These are phyloP conservation scores for Thunnus thynnus DNA, from an alignment of 2,113 vertebrate species.

Conservation along the genomic window DNA sequence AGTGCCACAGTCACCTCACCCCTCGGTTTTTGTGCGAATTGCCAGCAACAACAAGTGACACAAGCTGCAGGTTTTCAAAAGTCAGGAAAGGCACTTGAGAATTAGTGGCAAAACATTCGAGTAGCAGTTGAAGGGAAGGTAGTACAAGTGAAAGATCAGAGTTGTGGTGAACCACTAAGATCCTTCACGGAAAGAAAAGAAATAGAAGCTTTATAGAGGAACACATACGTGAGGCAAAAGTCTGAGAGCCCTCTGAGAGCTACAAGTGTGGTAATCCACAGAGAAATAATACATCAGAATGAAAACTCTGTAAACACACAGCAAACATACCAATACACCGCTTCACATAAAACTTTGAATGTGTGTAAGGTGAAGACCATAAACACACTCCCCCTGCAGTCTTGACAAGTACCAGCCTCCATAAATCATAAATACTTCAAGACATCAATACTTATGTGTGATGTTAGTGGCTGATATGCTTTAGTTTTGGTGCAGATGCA, in stretches of 20 bases:
- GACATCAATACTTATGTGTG: neutral
- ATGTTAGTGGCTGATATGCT: neutral
- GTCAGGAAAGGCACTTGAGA: constrained; percentile 17
- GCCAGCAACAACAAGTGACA: constrained; percentile 20
- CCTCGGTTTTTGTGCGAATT: neutral
- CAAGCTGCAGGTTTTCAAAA: no score
- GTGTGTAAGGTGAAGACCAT: neutral
- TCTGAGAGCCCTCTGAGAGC: neutral
- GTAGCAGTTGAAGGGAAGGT: constrained; percentile 9
- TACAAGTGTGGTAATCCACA: constrained; percentile 19
- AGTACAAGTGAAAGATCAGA: constrained; percentile 12
- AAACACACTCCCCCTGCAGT: neutral
- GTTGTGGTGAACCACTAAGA: neutral
- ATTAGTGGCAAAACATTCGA: neutral
- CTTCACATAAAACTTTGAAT: constrained; percentile 10
- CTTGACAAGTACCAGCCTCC: neutral
- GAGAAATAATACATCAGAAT: constrained; percentile 47
- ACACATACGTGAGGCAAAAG: neutral
- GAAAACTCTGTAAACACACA: constrained; percentile 29
- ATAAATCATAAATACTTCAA: neutral
- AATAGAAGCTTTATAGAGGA: constrained; percentile 1
- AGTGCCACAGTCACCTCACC: constrained; percentile 9
- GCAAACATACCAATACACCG: constrained; percentile 14
- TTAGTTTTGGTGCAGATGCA: constrained; percentile 7
- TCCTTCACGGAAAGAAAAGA: neutral